Base-by-base conservation (phyloP, 2,888 invertebrate genomes). In the Caenorhabditis sinica region DNA sequence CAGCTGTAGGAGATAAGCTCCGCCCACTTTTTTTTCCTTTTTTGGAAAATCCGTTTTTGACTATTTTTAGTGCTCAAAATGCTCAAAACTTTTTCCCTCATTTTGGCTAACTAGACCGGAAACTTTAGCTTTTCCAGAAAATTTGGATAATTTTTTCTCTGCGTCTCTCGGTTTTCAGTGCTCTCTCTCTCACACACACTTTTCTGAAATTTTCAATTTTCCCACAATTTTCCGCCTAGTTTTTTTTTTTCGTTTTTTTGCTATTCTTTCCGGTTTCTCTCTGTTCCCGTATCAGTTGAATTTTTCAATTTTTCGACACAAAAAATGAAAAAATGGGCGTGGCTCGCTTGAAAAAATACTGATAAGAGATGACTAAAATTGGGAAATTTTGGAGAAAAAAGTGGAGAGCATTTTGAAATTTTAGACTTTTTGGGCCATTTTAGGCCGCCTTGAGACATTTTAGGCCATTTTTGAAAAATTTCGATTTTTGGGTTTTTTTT, bases 311-410 rank as follows among this genome's bases (percentile, higher is more conserved):
- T 17, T n/a, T 25, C 17, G 61, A 40, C 36, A 40, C 20, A 63
- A 40, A 63, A 63, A 63, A 63, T 13, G 20, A 40, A 63, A 63
- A 63, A 63, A 63, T 63, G 40, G 40, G 61, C 58, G 58, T 60
- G 28, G 28, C 56, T 45, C 45, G 13, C 13, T 17, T 17, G n/a
- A 11, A 53, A 33, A 60, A n/a, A n/a, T 30, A 60, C 58, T 60
- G 58, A 60, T 60, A 60, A 60, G 30, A 1, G 30, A n/a, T n/a
- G n/a, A n/a, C n/a, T n/a, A n/a, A n/a, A n/a, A n/a, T n/a, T n/a
- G 33, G 33, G 33, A 33, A 33, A 33, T 30, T 1, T n/a, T 13
- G 17, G 30, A 13, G 11, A 33, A 71, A 56, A 30, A n/a, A 2
- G 43, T 2, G 6, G 4, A 8, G 6, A 15, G 15, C 2, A 8